Conservation (phyloP, 2,113 vertebrate genomes). For the Ovis canadensis region DNA sequence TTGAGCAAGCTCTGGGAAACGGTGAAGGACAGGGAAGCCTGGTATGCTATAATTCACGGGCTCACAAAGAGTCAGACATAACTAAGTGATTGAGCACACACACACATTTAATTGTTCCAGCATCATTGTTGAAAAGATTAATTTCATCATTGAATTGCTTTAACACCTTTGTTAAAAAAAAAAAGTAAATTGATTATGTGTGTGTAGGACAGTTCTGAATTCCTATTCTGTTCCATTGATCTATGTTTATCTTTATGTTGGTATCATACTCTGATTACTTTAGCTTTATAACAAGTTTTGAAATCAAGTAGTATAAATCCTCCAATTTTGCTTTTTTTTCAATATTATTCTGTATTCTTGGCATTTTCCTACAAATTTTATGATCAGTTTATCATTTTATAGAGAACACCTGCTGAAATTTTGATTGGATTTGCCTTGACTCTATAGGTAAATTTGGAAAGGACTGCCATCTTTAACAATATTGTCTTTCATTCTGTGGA, state of each 20-base stretch:
- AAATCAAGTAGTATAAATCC: background rate
- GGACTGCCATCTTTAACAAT: background rate
- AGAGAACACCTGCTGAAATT: background rate
- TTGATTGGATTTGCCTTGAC: background rate
- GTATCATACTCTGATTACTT: background rate
- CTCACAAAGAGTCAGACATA: background rate
- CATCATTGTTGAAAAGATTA: background rate
- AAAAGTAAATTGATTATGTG: background rate
- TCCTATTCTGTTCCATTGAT: background rate
- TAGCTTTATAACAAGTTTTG: background rate
- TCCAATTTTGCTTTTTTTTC: background rate
- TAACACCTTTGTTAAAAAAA: background rate
- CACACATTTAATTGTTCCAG: background rate
- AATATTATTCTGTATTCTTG: background rate
- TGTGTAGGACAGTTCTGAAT: background rate
- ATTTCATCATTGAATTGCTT: background rate
- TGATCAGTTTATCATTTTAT: background rate
- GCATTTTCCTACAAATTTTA: background rate
- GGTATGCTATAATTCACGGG: background rate
- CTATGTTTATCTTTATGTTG: background rate
- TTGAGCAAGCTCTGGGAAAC: background rate
- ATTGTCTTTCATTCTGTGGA: background rate
- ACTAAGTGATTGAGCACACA: background rate
- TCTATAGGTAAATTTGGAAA: background rate
- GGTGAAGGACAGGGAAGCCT: background rate